Evolutionary conservation across 1,140 invertebrate species (phyloP), one percentile per base, ranked within the genome.

Genomic region (Diplogasteroides magnus): DNA sequence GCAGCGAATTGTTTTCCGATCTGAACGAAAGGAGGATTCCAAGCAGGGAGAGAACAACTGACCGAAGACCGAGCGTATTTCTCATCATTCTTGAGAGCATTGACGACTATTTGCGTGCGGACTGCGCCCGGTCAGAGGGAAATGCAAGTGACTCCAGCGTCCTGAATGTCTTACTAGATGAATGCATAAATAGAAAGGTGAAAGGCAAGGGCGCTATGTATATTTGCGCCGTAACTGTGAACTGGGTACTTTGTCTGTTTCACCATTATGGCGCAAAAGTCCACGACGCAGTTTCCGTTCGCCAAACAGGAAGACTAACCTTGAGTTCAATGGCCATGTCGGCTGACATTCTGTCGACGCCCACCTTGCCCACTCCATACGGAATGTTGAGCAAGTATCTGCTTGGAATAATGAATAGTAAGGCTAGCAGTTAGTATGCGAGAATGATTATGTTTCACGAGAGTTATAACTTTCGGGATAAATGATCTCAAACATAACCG

Each of bases 111-210:
- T 75, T 86, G 86, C 13, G 85, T 86, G 61, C 77, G 70, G 2
- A 85, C 85, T 29, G 80, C 59, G 15, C 84, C 85, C 23, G 85
- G 86, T 82, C 85, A 86, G 0, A 86, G 69, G 65, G 83, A 83
- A 26, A 86, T 68, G 61, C 76, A 80, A 25, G 84, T 79, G 26
- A 86, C 83, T 56, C 80, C 81, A 63, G 81, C 76, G 69, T 82
- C 78, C 32, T 74, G 75, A 48, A 48, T 6, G 19, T 6, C 6
- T 11, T 11, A 19, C 6, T 48, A 48, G 19, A 19, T 6, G 19
- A 48, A 19, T 11, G 37, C 6, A 19, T 6, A 19, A 19, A 19
- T 6, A 19, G 37, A 19, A 19, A 19, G 19, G 37, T 11, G 6
- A n/a, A n/a, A n/a, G n/a, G n/a, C n/a, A n/a, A n/a, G n/a, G n/a